phyloP scores from a whole-genome alignment of 1,140 invertebrate species.

The Harlomillsia oculata region DNA sequence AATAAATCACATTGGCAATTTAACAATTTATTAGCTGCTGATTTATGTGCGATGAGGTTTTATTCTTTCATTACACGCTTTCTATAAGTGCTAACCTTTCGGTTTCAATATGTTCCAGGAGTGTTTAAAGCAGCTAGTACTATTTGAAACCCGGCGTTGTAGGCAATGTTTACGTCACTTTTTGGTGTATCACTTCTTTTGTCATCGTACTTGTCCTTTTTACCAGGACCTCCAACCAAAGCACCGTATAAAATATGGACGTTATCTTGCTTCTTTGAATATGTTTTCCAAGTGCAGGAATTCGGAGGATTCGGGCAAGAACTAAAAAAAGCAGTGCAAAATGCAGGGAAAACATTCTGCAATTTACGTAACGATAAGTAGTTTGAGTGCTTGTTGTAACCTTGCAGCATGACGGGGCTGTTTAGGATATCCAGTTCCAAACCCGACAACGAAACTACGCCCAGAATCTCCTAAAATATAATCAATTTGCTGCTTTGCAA shows the following conservation, averaged over 20 bases:
- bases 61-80: no score
- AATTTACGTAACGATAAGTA: background rate
- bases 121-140: constrained; percentile 2
- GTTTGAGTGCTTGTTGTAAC: background rate
- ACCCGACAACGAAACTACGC: constrained; percentile 42
- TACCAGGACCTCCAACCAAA: constrained; percentile 41
- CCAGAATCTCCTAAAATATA: constrained; percentile 40
- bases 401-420: background rate
- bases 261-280: constrained; percentile 34
- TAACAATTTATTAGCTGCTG: no score
- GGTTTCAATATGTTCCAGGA: no score
- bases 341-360: background rate
- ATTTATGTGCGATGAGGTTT: no score
- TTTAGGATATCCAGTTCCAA: constrained; percentile 39
- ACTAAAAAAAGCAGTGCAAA: constrained; percentile 28
- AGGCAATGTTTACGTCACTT: constrained; percentile 42
- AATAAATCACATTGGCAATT: no score
- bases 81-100: no score
- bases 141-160: constrained; percentile 40
- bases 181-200: constrained; percentile 39
- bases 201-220: constrained; percentile 38
- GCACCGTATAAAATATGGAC: constrained; percentile 41
- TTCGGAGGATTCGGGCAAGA: constrained; percentile 36
- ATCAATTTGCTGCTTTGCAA: constrained; percentile 41
- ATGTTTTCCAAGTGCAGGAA: constrained; percentile 34